Base-by-base conservation (phyloP, 2,797 vertebrate genomes). In the Molossus molossus region DNA sequence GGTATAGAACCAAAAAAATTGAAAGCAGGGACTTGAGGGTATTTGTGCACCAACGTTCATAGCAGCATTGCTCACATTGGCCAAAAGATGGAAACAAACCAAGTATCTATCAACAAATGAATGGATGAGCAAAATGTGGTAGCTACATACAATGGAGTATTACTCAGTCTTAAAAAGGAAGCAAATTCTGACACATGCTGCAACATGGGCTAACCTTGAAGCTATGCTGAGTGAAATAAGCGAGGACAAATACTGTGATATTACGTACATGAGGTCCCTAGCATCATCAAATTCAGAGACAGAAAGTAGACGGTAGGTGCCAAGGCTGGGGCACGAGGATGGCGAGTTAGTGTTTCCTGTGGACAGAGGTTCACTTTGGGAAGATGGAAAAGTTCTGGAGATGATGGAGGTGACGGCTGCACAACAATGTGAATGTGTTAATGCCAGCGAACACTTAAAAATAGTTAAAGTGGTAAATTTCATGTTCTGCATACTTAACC, bases 1-100 rank as follows among this genome's bases (percentile, higher is more conserved):
- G 25, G 37, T n/a, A 13, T 1, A 9, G 0, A 45, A 45, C 25
- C 21, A 11, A 55, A 69, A 18, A 6, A 20, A 27, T 0, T 25
- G 18, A 62, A 70, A 27, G 55, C 55, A 62, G 4, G 2, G 55
- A 25, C 65, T 40, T 20, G 48, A 81, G 58, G 27, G 72, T 1
- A n/a, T 23, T 8, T 23, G 57, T 8, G 21, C 17, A 75, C 15
- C 27, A 1, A 3, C 1, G 25, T 27, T 25, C 85, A 45, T 18
- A n/a, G 58, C 57, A 57, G 69, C 80, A 40, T 0, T 21, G 15
- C 12, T 58, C 18, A 37, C 12, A 23, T 18, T 9, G 40, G 53
- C 64, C 18, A 8, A 80, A 40, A 4, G 13, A 25, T 6, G 25
- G 80, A 57, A 13, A 23, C 70, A 45, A 29, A 23, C 27, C 27